Evolutionary conservation across 1,140 invertebrate species (phyloP), one percentile per base, ranked within the genome.

Genomic region (Formica exsecta): DNA sequence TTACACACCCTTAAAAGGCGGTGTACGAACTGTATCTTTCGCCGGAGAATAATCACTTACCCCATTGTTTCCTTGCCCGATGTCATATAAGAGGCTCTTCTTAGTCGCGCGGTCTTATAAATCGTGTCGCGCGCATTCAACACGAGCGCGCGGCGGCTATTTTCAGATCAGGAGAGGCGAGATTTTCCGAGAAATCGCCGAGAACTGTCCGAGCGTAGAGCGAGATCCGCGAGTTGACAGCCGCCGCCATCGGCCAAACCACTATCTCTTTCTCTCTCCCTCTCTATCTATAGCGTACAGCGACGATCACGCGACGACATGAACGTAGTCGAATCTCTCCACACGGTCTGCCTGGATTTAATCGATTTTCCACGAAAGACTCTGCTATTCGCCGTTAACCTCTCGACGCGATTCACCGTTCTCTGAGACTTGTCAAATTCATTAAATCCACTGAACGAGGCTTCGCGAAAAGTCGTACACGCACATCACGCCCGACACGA

Each of bases 41-140:
- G 79, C 64, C 66, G 44, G 48, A 54, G 48, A 51, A 51, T 51
- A 77, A 84, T 87, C 89, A 92, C 93, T 94, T 93, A 94, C 94
- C 94, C 94, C 94, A 95, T 94, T 90, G 93, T 94, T 90, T 94
- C 94, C 86, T 94, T 94, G 92, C 94, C 94, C 90, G 94, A 93
- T 94, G 94, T 94, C 94, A 94, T 95, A 93, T 92, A 94, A 93
- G 80, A 89, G 74, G 85, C 87, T 84, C 86, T 87, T 86, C 86
- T 86, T 92, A 93, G 85, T 92, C 87, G 86, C 90, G 65, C 73
- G 85, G 68, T 91, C 84, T 88, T 92, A 93, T 93, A 91, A 88
- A 93, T 92, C 68, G 84, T 90, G 36, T 11, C 6, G 19, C 36
- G 54, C 75, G 36, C 77, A 68, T 83, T 76, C 64, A 79, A 48